These are phyloP conservation scores for Eulemur rubriventer DNA, from an alignment of 2,797 vertebrate species.

Conservation along the genomic window DNA sequence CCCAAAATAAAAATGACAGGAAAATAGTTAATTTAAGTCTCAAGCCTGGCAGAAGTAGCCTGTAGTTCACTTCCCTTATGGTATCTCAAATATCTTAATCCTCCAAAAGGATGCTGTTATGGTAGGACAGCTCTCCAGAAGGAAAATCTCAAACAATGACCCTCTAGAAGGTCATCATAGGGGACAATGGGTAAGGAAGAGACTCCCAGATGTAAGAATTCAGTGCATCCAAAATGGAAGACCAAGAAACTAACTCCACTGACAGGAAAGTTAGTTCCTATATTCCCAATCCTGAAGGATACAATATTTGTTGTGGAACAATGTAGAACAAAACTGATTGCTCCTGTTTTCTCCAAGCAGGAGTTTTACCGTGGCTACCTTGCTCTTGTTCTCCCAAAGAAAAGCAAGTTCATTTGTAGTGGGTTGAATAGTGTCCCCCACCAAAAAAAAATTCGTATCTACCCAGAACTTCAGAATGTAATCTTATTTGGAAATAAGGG, in stretches of 20 bases:
- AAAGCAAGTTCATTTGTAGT: not conserved
- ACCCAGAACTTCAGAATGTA: not conserved
- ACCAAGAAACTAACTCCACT: not conserved
- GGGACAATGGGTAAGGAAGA: not conserved
- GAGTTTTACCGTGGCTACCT: not conserved
- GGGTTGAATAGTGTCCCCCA: not conserved
- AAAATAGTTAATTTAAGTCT: not conserved
- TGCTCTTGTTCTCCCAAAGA: not conserved
- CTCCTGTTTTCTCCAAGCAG: not conserved
- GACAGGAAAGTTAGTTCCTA: not conserved
- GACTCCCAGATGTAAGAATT: not conserved
- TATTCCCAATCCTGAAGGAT: not conserved
- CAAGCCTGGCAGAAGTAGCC: not conserved
- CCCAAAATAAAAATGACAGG: not conserved
- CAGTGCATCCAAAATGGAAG: not conserved
- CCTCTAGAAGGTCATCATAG: not conserved
- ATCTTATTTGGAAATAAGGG: constrained; percentile 46
- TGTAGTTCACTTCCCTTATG: not conserved
- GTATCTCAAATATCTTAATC: not conserved
- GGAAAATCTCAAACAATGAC: not conserved
- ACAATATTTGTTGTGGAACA: not conserved
- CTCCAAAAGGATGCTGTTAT: not conserved
- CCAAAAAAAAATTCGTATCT: not conserved
- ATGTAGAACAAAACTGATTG: not conserved
- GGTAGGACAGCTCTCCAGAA: not conserved